Base-by-base conservation (phyloP, 2,888 invertebrate genomes). In the Parnassius mnemosyne region DNA sequence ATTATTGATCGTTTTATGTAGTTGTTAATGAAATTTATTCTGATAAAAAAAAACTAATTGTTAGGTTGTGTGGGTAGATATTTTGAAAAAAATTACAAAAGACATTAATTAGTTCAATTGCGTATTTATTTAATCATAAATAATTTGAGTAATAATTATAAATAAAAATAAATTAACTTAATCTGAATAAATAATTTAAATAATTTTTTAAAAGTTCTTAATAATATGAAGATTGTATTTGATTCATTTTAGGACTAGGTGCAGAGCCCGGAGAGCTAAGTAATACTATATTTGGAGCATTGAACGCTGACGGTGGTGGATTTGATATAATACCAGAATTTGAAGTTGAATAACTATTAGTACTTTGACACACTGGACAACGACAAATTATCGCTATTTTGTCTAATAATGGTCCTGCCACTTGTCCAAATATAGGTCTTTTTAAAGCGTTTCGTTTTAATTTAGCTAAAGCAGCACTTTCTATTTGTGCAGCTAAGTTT, bases 401-500 rank as follows among this genome's bases (percentile, higher is more conserved):
- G 20, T 67, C 66, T 1, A 72, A 53, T 9, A 72, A 51, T 2
- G 72, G 72, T 1, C 58, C 63, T 2, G 68, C 62, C 1, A 72
- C 68, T 42, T 65, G 68, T 0, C 69, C 66, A 13, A 73, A 71
- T 9, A 71, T 62, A 0, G 68, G 68, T 53, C 54, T 65, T 12
- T 63, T 59, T 2, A 63, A 43, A 16, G 70, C 63, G 41, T 65
- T 70, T 10, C 60, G 61, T 20, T 65, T 60, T 53, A 72, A 68
- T 50, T 67, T 70, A 7, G 69, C 67, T n/a, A 72, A 54, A 9
- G 71, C 67, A n/a, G 67, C 66, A 41, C 58, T 64, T 65, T 74
- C 71, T 9, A 74, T 71, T 10, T 69, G 64, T 1, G 62, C 60
- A 5, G 71, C 71, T 9, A 72, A 62, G 59, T 70, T 69, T 12